Percentiles rank a stretch among this genome's conserved stretches.
phyloP scores from a whole-genome alignment of 1,140 invertebrate species.

The Nasonia giraulti region DNA sequence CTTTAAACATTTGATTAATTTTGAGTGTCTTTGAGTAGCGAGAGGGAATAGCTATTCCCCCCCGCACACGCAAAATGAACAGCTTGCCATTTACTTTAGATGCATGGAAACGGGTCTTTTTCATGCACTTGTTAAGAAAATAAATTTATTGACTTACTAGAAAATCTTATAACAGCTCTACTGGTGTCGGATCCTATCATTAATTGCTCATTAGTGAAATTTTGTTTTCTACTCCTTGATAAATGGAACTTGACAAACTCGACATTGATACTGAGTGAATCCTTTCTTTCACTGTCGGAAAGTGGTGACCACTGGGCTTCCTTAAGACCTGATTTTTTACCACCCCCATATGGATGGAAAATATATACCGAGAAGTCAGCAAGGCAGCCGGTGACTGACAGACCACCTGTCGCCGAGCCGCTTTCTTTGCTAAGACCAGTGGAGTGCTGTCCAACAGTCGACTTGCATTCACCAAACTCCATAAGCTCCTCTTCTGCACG shows the following conservation, averaged over 20 bases:
- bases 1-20: too few relatives aligned
- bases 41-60: too few relatives aligned
- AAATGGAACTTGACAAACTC: conserved; percentile 98
- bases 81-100: too few relatives aligned
- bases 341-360: conserved; percentile 97
- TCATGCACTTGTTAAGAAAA: too few relatives aligned
- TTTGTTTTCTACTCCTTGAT: conserved; percentile 89
- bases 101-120: too few relatives aligned
- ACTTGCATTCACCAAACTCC: conserved; percentile 77
- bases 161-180: conserved; percentile 90
- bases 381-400: conserved; percentile 95
- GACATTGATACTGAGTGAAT: conserved; percentile 96
- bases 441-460: conserved; percentile 59
- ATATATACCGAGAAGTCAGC: conserved; percentile 98
- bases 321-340: conserved; percentile 87
- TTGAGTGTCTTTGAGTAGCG: too few relatives aligned
- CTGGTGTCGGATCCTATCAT: conserved; percentile 68
- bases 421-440: conserved; percentile 64
- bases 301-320: conserved; percentile 90
- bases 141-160: conserved; percentile 80
- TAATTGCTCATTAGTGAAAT: conserved; percentile 79
- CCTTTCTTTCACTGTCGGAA: conserved; percentile 92
- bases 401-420: conserved; percentile 85
- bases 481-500: conserved; percentile 84
- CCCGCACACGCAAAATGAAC: too few relatives aligned